Evolutionary conservation across 2,113 vertebrate genomes (phyloP).

Genomic region (Pogona vitticeps): DNA sequence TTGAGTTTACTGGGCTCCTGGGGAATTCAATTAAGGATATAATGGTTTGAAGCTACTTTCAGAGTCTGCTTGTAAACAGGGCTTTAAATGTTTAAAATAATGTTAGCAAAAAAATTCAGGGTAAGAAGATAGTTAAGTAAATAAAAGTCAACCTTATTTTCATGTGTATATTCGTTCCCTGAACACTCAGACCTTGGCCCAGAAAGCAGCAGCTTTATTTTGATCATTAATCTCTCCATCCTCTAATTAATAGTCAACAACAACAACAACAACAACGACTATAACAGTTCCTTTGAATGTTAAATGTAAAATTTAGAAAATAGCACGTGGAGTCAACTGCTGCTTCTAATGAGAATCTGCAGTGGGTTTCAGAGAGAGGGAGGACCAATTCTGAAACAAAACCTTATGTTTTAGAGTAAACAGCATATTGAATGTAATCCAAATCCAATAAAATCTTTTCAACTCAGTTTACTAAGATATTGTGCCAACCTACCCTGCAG

Average conservation of each 20-base stretch:
- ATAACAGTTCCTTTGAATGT: conserved; percentile 57
- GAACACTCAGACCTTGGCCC: conserved; percentile 75
- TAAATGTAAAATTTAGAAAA: conserved; percentile 70
- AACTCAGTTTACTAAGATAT: conserved; percentile 67
- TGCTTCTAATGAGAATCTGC: conserved; percentile 58
- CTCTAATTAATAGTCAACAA: conserved; percentile 72
- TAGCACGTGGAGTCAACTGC: conserved; percentile 63
- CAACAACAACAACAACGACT: conserved; percentile 47
- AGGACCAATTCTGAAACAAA: conserved; percentile 44
- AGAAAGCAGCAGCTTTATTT: conserved; percentile 78
- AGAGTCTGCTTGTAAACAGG: conserved; percentile 82
- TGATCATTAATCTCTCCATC: conserved; percentile 77
- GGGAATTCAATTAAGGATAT: conserved; percentile 84
- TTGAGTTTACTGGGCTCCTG: conserved; percentile 81
- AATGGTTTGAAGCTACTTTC: conserved; percentile 85
- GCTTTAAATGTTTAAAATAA: conserved; percentile 85
- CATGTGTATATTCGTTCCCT: conserved; percentile 80
- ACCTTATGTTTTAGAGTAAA: conserved; percentile 68
- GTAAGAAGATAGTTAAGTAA: conserved; percentile 83
- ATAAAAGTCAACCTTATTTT: conserved; percentile 84
- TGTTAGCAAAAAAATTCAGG: conserved; percentile 80
- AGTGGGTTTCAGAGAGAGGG: conserved; percentile 43
- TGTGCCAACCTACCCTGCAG: conserved; percentile 54
- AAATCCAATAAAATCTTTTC: conserved; percentile 66
- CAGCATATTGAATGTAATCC: conserved; percentile 73